Evolutionary conservation across 2,113 vertebrate genomes (phyloP).

Genomic region (Mugil cephalus): DNA sequence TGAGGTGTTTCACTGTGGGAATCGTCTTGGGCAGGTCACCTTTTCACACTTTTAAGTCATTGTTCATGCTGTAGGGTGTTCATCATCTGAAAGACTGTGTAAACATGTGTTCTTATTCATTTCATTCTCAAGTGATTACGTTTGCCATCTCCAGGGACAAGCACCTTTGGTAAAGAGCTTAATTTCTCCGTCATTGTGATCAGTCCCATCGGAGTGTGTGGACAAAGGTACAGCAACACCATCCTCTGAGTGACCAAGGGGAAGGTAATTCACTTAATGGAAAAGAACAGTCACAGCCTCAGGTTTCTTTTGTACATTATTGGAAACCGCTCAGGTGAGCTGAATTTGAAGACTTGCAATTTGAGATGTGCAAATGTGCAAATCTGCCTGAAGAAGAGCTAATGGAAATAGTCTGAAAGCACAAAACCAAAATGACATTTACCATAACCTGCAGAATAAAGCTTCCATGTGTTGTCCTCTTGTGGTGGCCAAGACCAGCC

Average conservation of each 20-base stretch:
- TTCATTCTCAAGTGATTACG: slow-evolving; percentile 39
- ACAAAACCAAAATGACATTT: slow-evolving; percentile 18
- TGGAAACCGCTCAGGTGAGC: slow-evolving; percentile 31
- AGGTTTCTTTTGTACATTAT: slow-evolving; percentile 33
- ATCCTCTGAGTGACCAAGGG: slow-evolving; percentile 17
- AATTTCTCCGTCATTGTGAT: slow-evolving; percentile 40
- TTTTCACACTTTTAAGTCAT: background rate
- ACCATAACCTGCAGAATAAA: background rate
- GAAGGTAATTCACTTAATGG: slow-evolving; percentile 40
- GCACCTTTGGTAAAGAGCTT: slow-evolving; percentile 28
- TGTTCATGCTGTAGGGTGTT: background rate
- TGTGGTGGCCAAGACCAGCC: background rate
- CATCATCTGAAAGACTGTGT: background rate
- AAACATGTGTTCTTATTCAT: slow-evolving; percentile 17
- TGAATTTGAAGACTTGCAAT: background rate
- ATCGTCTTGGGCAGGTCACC: too few species aligned
- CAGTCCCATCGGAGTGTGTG: slow-evolving; percentile 51
- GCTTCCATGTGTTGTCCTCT: background rate
- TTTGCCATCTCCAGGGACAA: slow-evolving; percentile 48
- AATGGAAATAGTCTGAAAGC: slow-evolving; percentile 9
- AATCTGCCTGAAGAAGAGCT: slow-evolving; percentile 6
- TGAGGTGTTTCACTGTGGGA: background rate
- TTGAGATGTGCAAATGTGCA: slow-evolving; percentile 19
- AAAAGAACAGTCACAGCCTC: slow-evolving; percentile 49
- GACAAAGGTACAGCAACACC: slow-evolving; percentile 41